Evolutionary conservation across 2,888 invertebrate genomes (phyloP).

Genomic region (Hemistola chrysoprasaria): DNA sequence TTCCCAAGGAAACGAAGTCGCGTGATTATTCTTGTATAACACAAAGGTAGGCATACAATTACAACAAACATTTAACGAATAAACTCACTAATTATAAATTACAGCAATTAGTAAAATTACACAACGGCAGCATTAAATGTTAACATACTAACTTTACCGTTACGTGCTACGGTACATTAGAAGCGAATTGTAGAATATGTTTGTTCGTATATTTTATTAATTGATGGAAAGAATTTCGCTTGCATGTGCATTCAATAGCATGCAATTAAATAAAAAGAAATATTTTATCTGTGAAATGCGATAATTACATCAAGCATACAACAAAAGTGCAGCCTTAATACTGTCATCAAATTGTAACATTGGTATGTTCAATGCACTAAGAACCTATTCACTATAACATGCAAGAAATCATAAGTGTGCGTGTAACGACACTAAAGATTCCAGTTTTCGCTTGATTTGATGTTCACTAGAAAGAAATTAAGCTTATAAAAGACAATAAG

Average conservation of each 20-base stretch:
- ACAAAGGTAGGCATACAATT: constrained; percentile 12
- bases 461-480: too few species aligned
- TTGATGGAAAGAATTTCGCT: constrained; percentile 46
- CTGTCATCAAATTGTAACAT: too few species aligned
- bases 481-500: too few species aligned
- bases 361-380: too few species aligned
- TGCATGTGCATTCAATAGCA: constrained; percentile 40
- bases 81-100: constrained; percentile 22
- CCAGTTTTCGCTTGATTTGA: too few species aligned
- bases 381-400: too few species aligned
- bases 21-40: constrained; percentile 12
- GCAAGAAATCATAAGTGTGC: too few species aligned
- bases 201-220: constrained; percentile 42
- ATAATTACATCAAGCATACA: too few species aligned
- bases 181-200: constrained; percentile 6
- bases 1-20: too few species aligned
- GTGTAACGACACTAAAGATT: too few species aligned
- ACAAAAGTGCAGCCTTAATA: too few species aligned
- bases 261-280: constrained; percentile 22
- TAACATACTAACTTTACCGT: constrained; percentile 22
- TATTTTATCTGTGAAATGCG: neutral
- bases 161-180: constrained; percentile 10
- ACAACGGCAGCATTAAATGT: constrained; percentile 18
- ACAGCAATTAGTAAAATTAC: constrained; percentile 26
- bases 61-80: constrained; percentile 22